phyloP scores from a whole-genome alignment of 2,797 vertebrate genomes.

The Crossoptilon crossoptilon region DNA sequence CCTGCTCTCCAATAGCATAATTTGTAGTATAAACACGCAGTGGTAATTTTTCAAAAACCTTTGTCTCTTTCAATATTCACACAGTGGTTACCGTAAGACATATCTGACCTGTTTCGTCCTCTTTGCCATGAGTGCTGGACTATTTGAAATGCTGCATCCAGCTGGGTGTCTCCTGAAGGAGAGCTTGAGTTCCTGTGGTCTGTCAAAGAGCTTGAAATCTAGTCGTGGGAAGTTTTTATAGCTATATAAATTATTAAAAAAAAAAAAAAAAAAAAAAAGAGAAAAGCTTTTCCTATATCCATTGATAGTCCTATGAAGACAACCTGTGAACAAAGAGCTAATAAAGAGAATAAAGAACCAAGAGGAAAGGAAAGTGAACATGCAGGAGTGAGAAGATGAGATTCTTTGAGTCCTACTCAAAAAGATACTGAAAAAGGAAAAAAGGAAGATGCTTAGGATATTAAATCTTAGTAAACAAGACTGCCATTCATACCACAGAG shows the following conservation, averaged over 20 bases:
- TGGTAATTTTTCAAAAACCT: not conserved
- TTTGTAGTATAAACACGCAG: not conserved
- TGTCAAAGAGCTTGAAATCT: slow-evolving; percentile 90
- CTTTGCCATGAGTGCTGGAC: slow-evolving; percentile 94
- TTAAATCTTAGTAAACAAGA: not conserved
- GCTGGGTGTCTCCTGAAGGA: slow-evolving; percentile 85
- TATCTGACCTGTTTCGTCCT: slow-evolving; percentile 94
- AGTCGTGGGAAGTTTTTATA: slow-evolving; percentile 93
- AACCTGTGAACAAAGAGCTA: not conserved
- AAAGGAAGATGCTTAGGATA: not conserved
- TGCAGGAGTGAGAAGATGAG: not conserved
- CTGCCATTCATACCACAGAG: not conserved
- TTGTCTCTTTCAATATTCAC: not conserved
- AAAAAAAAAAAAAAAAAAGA: not conserved
- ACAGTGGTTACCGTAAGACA: not conserved
- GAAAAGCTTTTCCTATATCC: not conserved
- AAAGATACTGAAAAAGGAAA: not conserved
- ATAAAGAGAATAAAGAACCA: not conserved
- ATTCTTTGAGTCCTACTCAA: not conserved
- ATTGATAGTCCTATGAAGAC: not conserved
- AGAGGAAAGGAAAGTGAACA: not conserved
- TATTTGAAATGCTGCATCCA: slow-evolving; percentile 88
- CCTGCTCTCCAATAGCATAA: not conserved
- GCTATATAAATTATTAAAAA: slow-evolving; percentile 70
- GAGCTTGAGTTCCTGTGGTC: slow-evolving; percentile 86